These are phyloP conservation scores for Neopelma chrysocephalum DNA, from an alignment of 2,797 vertebrate species.

Conservation along the genomic window DNA sequence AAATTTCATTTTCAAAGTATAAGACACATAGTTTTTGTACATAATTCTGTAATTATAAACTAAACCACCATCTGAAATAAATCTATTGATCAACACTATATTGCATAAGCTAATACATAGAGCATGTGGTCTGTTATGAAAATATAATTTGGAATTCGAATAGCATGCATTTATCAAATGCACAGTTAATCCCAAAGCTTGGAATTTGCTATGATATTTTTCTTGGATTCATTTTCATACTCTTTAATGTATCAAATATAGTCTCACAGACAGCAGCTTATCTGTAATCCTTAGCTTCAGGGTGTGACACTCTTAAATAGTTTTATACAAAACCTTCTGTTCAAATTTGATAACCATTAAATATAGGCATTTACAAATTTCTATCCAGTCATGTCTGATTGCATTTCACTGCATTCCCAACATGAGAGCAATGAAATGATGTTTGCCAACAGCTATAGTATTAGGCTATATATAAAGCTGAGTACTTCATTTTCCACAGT, in stretches of 20 bases:
- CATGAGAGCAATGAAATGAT: not conserved
- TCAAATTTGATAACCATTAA: conserved; percentile 53
- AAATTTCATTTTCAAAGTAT: not conserved
- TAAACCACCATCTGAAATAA: not conserved
- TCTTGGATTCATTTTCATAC: not conserved
- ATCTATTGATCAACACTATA: not conserved
- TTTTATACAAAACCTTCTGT: conserved; percentile 9
- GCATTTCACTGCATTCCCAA: conserved; percentile 10
- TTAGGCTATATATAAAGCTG: not conserved
- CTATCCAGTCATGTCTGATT: not conserved
- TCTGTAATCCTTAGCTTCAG: conserved; percentile 33
- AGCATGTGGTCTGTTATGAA: not conserved
- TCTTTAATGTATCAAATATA: conserved; percentile 20
- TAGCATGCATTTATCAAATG: not conserved
- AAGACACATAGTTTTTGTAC: not conserved
- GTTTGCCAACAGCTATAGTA: not conserved
- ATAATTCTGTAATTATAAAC: not conserved
- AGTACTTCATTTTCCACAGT: not conserved
- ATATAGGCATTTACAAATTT: conserved; percentile 7
- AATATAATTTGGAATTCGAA: conserved; percentile 18
- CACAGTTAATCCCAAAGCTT: not conserved
- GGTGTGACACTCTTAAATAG: conserved; percentile 8
- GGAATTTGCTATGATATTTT: conserved; percentile 15
- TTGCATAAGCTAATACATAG: not conserved
- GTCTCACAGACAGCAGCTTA: conserved; percentile 24